Conservation (phyloP, 2,797 vertebrate species). For the Alca torda region DNA sequence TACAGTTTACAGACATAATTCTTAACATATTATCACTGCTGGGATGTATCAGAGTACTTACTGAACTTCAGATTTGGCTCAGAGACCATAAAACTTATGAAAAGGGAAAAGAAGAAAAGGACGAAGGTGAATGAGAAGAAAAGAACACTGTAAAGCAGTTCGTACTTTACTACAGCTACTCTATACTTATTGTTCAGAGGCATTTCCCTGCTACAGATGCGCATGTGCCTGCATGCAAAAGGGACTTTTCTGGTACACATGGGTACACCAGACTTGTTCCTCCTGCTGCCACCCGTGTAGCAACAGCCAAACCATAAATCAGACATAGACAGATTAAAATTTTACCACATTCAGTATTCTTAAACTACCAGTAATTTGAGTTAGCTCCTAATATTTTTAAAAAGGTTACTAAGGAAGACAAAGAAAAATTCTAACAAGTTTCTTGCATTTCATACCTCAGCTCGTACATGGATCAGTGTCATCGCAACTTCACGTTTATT, state of each 20-base stretch:
- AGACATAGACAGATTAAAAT: background rate
- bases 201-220: background rate
- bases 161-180: background rate
- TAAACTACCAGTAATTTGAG: background rate
- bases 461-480: background rate
- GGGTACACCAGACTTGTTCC: background rate
- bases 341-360: background rate
- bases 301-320: background rate
- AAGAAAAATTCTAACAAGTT: background rate
- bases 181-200: rapidly evolving
- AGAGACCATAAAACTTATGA: background rate
- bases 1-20: background rate
- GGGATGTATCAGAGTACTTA: background rate
- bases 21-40: background rate
- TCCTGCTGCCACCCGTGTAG: background rate
- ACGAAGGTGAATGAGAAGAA: background rate
- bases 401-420: background rate
- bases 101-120: background rate
- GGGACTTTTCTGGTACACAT: background rate
- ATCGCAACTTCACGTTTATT: background rate
- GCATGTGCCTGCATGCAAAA: background rate
- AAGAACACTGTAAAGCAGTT: background rate
- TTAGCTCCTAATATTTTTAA: background rate
- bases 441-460: constrained; percentile 1
- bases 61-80: background rate